Evolutionary conservation across 2,888 invertebrate genomes (phyloP).

Genomic region (Lucinisca nassula): DNA sequence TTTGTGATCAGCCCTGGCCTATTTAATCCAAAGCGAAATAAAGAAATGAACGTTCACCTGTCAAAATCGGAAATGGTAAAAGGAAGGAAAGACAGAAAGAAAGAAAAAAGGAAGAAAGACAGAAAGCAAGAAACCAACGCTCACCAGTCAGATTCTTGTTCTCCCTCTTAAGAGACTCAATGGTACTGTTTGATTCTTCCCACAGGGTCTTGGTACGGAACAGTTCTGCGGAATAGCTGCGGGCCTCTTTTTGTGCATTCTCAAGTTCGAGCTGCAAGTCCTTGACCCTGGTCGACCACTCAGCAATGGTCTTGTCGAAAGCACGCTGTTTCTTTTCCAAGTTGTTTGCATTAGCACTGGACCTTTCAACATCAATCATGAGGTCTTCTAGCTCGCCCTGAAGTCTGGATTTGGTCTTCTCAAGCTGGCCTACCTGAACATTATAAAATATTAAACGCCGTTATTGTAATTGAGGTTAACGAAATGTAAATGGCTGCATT

Average conservation of each 20-base stretch:
- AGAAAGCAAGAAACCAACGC: too few relatives aligned
- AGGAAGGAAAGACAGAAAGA: too few relatives aligned
- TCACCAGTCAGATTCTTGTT: conserved; percentile 98
- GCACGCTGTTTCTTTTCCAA: conserved; percentile 99
- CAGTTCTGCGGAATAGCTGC: conserved; percentile 99
- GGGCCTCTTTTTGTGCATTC: conserved; percentile 99
- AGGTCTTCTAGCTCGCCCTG: conserved; percentile 99
- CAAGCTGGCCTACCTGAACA: conserved; percentile 96
- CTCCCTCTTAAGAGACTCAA: conserved; percentile 99
- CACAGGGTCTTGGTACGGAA: conserved; percentile 99
- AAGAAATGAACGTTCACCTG: too few relatives aligned
- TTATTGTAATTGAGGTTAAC: too few relatives aligned
- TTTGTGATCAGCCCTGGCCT: too few relatives aligned
- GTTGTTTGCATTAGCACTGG: conserved; percentile 91
- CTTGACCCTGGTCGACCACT: conserved; percentile 99
- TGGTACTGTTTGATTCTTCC: conserved; percentile 98
- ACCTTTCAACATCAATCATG: conserved; percentile 98
- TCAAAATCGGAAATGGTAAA: too few relatives aligned
- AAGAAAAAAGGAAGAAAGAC: too few relatives aligned
- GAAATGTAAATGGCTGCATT: too few relatives aligned
- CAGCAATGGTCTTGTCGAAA: conserved; percentile 99
- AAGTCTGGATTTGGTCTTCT: conserved; percentile 99
- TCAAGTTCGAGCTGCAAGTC: conserved; percentile 96
- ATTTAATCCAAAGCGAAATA: too few relatives aligned
- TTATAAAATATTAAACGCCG: too few relatives aligned